These are phyloP conservation scores for Microcebus murinus DNA, from an alignment of 2,113 vertebrate genomes.

Conservation along the genomic window DNA sequence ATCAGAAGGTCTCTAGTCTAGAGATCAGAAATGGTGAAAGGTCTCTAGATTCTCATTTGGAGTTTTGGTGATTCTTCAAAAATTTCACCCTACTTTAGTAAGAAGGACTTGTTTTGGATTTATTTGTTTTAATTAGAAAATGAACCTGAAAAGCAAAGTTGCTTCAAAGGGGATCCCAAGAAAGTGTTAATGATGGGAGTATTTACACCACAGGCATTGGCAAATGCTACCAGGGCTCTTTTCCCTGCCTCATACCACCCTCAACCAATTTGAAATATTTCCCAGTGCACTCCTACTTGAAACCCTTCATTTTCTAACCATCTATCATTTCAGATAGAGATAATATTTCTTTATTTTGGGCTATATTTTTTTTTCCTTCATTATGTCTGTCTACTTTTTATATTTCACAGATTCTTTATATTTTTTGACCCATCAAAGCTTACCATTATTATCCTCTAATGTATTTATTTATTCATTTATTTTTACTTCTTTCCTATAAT, in stretches of 20 bases:
- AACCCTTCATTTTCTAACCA: background rate
- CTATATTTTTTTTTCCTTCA: background rate
- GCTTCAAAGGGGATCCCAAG: background rate
- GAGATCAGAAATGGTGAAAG: background rate
- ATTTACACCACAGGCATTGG: background rate
- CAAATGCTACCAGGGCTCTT: background rate
- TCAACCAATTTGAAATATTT: background rate
- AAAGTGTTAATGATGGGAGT: background rate
- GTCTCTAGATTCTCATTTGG: background rate
- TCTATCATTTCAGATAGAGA: background rate
- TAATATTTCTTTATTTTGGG: background rate
- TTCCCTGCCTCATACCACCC: accelerated
- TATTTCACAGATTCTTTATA: background rate
- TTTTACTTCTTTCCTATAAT: slow-evolving; percentile 1
- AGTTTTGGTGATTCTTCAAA: background rate
- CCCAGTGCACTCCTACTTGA: background rate
- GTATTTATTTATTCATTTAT: background rate
- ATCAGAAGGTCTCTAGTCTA: background rate
- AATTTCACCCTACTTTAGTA: background rate
- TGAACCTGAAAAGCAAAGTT: background rate
- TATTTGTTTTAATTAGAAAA: slow-evolving; percentile 13
- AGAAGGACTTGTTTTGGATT: background rate
- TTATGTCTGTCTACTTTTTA: background rate
- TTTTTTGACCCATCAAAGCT: background rate
- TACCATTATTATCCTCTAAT: background rate